Evolutionary conservation across 2,113 vertebrate genomes (phyloP), one percentile per base, ranked within the genome.

Genomic region (Phalacrocorax pelagicus): DNA sequence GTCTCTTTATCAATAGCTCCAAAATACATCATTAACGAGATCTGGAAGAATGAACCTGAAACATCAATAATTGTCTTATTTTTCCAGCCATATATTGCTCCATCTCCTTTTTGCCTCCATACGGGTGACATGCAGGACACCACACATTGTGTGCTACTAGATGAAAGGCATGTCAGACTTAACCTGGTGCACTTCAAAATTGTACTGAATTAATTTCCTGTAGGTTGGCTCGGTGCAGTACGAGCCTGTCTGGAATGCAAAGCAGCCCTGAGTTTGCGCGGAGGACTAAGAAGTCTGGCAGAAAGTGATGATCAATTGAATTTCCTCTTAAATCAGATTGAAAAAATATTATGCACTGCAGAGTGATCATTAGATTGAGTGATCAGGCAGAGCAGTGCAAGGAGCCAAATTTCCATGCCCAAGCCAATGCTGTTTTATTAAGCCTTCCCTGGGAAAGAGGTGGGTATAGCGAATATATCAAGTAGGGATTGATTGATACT

Each of bases 171-270:
- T 88, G 80, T 90, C 74, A 94, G 70, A 1, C 78, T 74, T 82
- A 81, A 91, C 92, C 73, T 67, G 23, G 46, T 81, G 81, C 88
- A 73, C 87, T 96, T 67, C 44, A 24, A 30, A 63, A 46, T 40
- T 20, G 29, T 26, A 61, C 73, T 73, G 83, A 74, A 84, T 96
- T 88, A 32, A 96, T 96, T 93, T 87, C 32, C 82, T 7, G 14
- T 11, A 38, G 66, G 34, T 12, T 78, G 91, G 80, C 82, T 95
- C 26, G 0, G 47, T 70, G 80, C 73, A 47, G 73, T 4, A 34
- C 0, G 5, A 66, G 63, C 81, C 92, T 83, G 82, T 5, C 69
- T 83, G 78, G 96, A 96, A 97, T 96, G 96, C 86, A 94, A 92
- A 95, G 81, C 81, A 96, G 88, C 74, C 58, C 51, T 0, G 5